phyloP scores from a whole-genome alignment of 2,888 invertebrate species.

The Eudemis profundana region DNA sequence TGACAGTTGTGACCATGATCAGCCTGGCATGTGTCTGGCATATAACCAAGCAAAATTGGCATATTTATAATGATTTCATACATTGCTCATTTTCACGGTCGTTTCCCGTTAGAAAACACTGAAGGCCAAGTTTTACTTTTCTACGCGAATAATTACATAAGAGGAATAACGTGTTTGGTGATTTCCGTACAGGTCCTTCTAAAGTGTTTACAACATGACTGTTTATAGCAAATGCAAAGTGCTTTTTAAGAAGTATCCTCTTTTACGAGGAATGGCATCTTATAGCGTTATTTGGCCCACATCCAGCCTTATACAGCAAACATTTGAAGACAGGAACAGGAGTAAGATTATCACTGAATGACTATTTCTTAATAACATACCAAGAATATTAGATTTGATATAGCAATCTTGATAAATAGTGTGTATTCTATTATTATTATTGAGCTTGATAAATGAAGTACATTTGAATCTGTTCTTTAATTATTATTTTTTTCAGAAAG shows the following conservation, averaged over 20 bases:
- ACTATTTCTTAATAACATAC: constrained; percentile 6
- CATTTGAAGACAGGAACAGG: constrained; percentile 86
- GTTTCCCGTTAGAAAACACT: constrained; percentile 41
- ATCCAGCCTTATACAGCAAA: constrained; percentile 90
- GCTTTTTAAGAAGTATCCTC: constrained; percentile 73
- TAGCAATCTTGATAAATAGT: too few species aligned
- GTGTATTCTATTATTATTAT: too few species aligned
- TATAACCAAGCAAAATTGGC: constrained; percentile 40
- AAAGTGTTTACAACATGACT: constrained; percentile 57
- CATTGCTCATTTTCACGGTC: constrained; percentile 39
- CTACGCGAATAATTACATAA: constrained; percentile 40
- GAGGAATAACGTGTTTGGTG: constrained; percentile 14
- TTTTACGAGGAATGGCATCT: constrained; percentile 87
- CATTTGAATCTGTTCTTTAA: too few species aligned
- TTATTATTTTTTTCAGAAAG: constrained; percentile 66
- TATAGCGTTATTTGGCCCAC: constrained; percentile 90
- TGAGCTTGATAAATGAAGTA: too few species aligned
- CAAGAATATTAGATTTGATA: not conserved
- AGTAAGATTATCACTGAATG: constrained; percentile 77
- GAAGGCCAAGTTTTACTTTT: constrained; percentile 36
- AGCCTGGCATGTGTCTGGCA: constrained; percentile 19
- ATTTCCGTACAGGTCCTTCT: not conserved
- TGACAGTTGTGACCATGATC: not conserved
- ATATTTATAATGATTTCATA: constrained; percentile 42
- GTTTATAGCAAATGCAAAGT: constrained; percentile 66